Evolutionary conservation across 30 jellyfish, hydroid and myxozoan species (phyloP).

Genomic region (Aurelia coerulea): DNA sequence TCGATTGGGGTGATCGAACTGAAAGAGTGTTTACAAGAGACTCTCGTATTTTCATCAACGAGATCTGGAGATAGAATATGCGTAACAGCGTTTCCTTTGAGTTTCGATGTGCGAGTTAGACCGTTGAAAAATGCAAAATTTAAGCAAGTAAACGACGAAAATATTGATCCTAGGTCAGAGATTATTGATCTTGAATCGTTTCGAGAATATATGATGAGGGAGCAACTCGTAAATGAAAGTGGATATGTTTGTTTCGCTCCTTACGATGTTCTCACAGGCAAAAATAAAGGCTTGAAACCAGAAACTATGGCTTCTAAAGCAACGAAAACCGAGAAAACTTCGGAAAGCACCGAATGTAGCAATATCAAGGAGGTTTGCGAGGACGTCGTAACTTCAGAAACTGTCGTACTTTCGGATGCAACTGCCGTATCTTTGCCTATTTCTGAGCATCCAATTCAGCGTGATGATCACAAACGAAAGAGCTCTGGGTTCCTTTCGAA

Average conservation of each 20-base stretch:
- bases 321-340: background rate
- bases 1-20: slow-evolving; percentile 46
- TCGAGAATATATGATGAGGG: slow-evolving; percentile 39
- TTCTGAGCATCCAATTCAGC: slow-evolving; percentile 6
- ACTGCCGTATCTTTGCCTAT: too few relatives aligned
- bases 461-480: slow-evolving; percentile 31
- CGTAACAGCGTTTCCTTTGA: slow-evolving; percentile 53
- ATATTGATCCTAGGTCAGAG: background rate
- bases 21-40: slow-evolving; percentile 25
- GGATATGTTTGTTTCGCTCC: slow-evolving; percentile 51
- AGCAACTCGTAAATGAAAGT: slow-evolving; percentile 18
- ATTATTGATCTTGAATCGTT: slow-evolving; percentile 21
- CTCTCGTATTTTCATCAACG: slow-evolving; percentile 49
- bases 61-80: slow-evolving; percentile 27
- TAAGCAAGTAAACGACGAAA: background rate
- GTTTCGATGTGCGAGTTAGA: slow-evolving; percentile 51
- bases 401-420: too few relatives aligned
- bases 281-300: background rate
- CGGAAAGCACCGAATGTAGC: background rate
- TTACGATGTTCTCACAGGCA: background rate
- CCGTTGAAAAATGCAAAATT: slow-evolving; percentile 8
- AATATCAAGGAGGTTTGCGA: slow-evolving; percentile 11
- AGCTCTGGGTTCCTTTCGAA: slow-evolving; percentile 53
- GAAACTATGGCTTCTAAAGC: background rate
- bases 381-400: too few relatives aligned